phyloP scores from a whole-genome alignment of 2,113 vertebrate genomes.

The Ameiurus melas region DNA sequence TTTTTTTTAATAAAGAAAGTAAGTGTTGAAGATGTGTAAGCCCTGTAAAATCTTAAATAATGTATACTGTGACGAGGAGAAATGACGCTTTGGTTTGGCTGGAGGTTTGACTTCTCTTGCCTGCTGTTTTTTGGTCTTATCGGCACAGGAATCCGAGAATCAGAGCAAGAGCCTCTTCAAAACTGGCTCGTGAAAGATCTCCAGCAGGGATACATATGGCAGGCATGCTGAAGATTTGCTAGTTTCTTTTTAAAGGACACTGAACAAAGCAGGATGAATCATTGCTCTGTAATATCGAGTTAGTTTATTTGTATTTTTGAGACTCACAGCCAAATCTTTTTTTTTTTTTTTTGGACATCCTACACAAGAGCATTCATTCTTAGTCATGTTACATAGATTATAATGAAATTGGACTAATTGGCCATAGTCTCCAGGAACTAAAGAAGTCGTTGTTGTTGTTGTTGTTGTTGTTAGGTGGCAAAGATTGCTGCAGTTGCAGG shows the following conservation, averaged over 20 bases:
- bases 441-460: background rate
- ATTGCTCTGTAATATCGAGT: background rate
- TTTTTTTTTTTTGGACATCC: background rate
- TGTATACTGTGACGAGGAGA: background rate
- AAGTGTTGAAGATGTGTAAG: background rate
- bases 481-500: too few species aligned
- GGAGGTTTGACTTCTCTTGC: background rate
- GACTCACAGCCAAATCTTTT: background rate
- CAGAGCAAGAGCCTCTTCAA: background rate
- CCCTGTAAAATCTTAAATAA: background rate
- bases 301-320: background rate
- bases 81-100: background rate
- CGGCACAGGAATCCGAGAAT: background rate
- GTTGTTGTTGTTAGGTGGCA: too few species aligned
- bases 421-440: background rate
- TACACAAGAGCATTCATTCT: background rate
- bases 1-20: too few species aligned
- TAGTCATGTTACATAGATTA: background rate
- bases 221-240: conserved; percentile 1
- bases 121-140: background rate
- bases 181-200: conserved; percentile 11
- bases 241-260: conserved; percentile 9
- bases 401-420: background rate
- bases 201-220: conserved; percentile 14
- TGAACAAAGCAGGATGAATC: background rate